phyloP scores from a whole-genome alignment of 2,888 invertebrate genomes.

The Eupithecia subumbrata region DNA sequence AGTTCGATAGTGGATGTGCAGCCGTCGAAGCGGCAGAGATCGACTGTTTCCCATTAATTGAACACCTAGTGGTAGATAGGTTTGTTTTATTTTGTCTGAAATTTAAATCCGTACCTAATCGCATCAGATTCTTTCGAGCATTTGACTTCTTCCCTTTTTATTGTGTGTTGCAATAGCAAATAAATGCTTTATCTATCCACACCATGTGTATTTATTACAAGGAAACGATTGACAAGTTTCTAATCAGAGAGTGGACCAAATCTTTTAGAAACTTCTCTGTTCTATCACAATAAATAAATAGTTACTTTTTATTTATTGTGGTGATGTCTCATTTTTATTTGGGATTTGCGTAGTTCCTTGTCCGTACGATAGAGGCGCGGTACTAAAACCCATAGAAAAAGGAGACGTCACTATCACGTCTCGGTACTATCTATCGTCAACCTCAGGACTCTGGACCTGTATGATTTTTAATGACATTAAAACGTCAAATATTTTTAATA shows the following conservation, averaged over 20 bases:
- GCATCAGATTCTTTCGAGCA: background rate
- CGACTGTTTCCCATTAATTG: background rate
- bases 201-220: background rate
- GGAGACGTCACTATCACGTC: no score
- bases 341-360: no score
- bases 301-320: no score
- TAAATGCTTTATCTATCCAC: background rate
- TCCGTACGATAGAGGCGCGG: no score
- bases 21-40: slow-evolving; percentile 41
- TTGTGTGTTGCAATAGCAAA: background rate
- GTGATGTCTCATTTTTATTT: no score
- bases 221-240: background rate
- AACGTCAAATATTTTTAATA: background rate
- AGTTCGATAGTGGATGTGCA: slow-evolving; percentile 49
- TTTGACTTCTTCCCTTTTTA: background rate
- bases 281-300: no score
- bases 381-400: no score
- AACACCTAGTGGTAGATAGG: background rate
- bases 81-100: background rate
- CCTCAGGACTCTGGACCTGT: no score
- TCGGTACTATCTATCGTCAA: no score
- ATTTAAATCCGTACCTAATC: background rate
- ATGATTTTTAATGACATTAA: background rate
- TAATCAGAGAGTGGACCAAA: background rate
- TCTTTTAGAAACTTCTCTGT: background rate